Evolutionary conservation across 2,113 vertebrate species (phyloP), one percentile per base, ranked within the genome.

Genomic region (Lynx canadensis): DNA sequence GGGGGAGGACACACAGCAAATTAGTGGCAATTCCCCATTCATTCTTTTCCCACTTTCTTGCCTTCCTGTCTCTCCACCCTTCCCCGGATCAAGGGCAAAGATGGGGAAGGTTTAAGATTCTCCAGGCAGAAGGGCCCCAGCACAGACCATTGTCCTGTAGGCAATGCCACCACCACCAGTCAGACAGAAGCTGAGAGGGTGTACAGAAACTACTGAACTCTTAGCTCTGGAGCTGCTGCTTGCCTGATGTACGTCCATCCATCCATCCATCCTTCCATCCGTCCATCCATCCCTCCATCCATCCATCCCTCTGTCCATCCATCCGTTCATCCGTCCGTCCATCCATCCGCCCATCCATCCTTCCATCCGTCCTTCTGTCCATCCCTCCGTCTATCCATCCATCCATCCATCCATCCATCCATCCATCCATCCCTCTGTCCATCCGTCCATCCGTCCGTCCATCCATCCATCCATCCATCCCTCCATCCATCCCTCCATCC

Each of bases 341-440:
- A 29, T 7, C 33, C 33, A 2, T 4, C 5, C 16, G 2, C 0
- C 5, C 9, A 0, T 23, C 14, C 9, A 0, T 45, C 45, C 7
- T 0, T 45, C 45, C 45, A 0, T 45, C 45, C 4, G 0, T 21
- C 68, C 18, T 1, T 50, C 14, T 4, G 12, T 33, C 16, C 29
- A 5, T 5, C 29, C 4, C 0, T 25, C 16, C 6, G 0, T 36
- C 68, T 8, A 1, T 36, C 14, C 7, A 25, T 33, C 16, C 29
- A 27, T 5, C 29, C 11, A 1, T 25, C 15, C 16, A 0, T 36
- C 68, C 18, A 0, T 50, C 14, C 12, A 16, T 33, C 16, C 13
- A 19, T 5, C 29, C 11, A 8, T 25, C 15, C 16, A 0, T 36
- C 68, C 18, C 4, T 50, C 14, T 7, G 16, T 16, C 16, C 13